These are phyloP conservation scores for Asarcornis scutulata DNA, from an alignment of 2,113 vertebrate species.

Conservation along the genomic window DNA sequence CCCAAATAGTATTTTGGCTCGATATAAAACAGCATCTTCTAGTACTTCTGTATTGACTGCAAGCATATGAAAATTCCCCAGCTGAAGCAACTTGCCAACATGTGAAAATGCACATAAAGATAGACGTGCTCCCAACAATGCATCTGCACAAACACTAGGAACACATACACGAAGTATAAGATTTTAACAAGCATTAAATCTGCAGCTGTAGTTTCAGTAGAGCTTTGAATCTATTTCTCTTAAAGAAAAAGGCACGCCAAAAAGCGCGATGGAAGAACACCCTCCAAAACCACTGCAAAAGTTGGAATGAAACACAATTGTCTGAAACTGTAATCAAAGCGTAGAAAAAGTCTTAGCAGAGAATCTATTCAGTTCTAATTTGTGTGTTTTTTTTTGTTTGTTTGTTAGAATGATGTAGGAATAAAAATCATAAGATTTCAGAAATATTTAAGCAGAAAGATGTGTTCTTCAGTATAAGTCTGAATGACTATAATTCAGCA, in stretches of 20 bases:
- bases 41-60: not conserved
- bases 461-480: not conserved
- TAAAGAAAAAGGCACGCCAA: not conserved
- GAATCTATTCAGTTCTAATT: not conserved
- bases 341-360: not conserved
- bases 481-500: not conserved
- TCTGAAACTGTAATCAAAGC: not conserved
- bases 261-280: not conserved
- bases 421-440: not conserved
- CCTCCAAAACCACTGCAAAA: not conserved
- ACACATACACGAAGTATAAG: accelerated
- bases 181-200: not conserved
- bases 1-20: not conserved
- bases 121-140: not conserved
- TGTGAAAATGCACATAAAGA: not conserved
- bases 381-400: not conserved
- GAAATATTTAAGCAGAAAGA: not conserved
- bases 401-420: not conserved
- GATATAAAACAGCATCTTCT: not conserved
- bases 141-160: not conserved
- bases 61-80: not conserved
- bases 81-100: not conserved
- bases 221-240: not conserved
- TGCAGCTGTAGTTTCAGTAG: not conserved
- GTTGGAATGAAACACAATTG: not conserved